Conservation (phyloP, 2,888 invertebrate species). For the Drosophila fulvimacula region DNA sequence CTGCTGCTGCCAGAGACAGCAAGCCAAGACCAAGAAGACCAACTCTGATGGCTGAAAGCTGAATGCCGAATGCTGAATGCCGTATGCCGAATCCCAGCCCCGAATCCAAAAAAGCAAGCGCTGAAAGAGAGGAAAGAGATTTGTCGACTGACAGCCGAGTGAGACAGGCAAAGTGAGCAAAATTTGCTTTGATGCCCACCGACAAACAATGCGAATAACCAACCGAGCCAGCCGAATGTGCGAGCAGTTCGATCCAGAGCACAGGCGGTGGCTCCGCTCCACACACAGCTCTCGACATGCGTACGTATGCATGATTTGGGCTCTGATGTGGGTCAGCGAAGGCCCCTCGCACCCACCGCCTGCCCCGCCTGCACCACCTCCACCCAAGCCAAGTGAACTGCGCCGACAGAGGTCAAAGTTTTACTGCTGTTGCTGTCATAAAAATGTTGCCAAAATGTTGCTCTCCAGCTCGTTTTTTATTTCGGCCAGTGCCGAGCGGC, state of each 20-base stretch:
- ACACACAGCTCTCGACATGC: constrained; percentile 50
- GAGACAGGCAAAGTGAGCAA: constrained; percentile 49
- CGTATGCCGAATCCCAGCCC: constrained; percentile 16
- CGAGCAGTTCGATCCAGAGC: constrained; percentile 28
- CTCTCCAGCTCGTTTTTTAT: constrained; percentile 32
- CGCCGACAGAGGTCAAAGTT: constrained; percentile 69
- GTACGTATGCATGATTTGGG: constrained; percentile 55
- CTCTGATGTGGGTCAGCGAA: constrained; percentile 73
- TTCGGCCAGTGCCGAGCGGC: constrained; percentile 32
- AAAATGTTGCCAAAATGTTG: constrained; percentile 72
- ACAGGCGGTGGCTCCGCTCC: constrained; percentile 2
- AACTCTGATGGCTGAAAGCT: constrained; percentile 6
- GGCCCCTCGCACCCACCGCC: constrained; percentile 2
- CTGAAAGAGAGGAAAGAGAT: constrained; percentile 40
- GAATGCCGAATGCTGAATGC: constrained; percentile 29
- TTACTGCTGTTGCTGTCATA: constrained; percentile 79
- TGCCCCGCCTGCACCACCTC: no score
- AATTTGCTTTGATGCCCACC: constrained; percentile 59
- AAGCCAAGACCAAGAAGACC: constrained; percentile 27
- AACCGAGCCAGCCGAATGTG: constrained; percentile 26
- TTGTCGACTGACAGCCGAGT: constrained; percentile 53
- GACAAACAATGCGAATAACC: constrained; percentile 44
- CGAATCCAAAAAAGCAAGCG: constrained; percentile 17
- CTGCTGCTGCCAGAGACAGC: constrained; percentile 37
- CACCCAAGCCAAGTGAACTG: constrained; percentile 12